Percentiles rank a stretch among this genome's conserved stretches.
These are phyloP conservation scores for Camptogramma bilineatum DNA, from an alignment of 2,888 invertebrate species.

Conservation along the genomic window DNA sequence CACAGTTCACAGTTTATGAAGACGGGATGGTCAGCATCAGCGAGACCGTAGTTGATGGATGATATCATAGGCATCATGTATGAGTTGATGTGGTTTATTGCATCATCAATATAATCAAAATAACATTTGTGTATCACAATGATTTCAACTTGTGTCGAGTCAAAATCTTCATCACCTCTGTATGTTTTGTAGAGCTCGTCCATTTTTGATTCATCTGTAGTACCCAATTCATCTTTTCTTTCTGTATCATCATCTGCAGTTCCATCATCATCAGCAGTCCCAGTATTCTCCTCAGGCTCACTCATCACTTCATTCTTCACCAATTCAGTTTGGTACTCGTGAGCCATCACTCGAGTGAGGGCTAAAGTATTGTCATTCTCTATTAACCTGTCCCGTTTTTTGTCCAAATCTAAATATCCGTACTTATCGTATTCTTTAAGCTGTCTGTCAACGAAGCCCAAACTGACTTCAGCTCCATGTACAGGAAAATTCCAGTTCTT, in stretches of 20 bases:
- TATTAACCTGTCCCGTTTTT: conserved; percentile 43
- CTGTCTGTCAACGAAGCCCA: conserved; percentile 67
- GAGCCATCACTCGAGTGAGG: background rate
- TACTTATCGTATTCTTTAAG: conserved; percentile 61
- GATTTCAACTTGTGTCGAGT: conserved; percentile 75
- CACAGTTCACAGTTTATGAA: conserved; percentile 69
- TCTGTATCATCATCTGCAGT: conserved; percentile 13
- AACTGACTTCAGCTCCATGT: conserved; percentile 71
- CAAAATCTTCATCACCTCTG: conserved; percentile 75
- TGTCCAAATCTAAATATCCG: conserved; percentile 69
- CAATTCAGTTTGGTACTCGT: conserved; percentile 30
- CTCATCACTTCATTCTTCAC: conserved; percentile 51
- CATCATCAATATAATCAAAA: conserved; percentile 67
- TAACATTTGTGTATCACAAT: conserved; percentile 75
- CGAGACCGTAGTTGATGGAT: conserved; percentile 61
- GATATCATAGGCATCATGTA: conserved; percentile 63
- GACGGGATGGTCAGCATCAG: conserved; percentile 51
- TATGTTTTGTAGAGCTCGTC: conserved; percentile 47
- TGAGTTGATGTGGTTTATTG: conserved; percentile 59
- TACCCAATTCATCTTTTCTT: background rate
- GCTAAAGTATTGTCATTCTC: conserved; percentile 16
- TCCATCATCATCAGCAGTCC: conserved; percentile 15
- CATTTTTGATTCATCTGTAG: background rate
- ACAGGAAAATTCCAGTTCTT: conserved; percentile 69
- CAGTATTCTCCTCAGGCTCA: conserved; percentile 31